phyloP scores from a whole-genome alignment of 2,888 invertebrate genomes.

The Morpho deidamia region DNA sequence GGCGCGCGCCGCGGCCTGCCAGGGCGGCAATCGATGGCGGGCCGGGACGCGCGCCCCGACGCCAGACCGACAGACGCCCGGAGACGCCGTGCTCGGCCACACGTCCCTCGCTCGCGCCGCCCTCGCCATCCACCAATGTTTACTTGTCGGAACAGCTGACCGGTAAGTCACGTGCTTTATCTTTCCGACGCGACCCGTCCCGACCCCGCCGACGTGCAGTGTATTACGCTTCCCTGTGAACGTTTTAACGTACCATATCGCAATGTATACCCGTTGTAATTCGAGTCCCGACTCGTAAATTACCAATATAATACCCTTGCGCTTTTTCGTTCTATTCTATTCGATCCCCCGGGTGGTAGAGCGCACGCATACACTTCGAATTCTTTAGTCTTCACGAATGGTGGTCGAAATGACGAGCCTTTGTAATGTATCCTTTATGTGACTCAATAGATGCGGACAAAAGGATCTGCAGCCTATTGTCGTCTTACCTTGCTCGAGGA shows the following conservation, averaged over 20 bases:
- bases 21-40: slow-evolving; percentile 62
- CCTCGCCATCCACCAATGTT: slow-evolving; percentile 66
- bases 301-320: slow-evolving; percentile 66
- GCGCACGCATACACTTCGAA: slow-evolving; percentile 44
- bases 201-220: slow-evolving; percentile 31
- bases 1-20: slow-evolving; percentile 65
- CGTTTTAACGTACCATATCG: slow-evolving; percentile 41
- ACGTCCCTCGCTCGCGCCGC: slow-evolving; percentile 61
- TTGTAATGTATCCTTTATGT: slow-evolving; percentile 71
- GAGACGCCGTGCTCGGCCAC: slow-evolving; percentile 72
- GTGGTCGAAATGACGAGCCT: slow-evolving; percentile 57
- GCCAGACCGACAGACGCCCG: slow-evolving; percentile 78
- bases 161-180: slow-evolving; percentile 73
- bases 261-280: slow-evolving; percentile 54
- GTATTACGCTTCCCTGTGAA: slow-evolving; percentile 43
- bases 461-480: slow-evolving; percentile 50
- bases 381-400: slow-evolving; percentile 70
- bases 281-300: slow-evolving; percentile 51
- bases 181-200: slow-evolving; percentile 30
- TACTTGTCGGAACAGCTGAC: slow-evolving; percentile 73
- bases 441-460: slow-evolving; percentile 65
- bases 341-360: slow-evolving; percentile 42
- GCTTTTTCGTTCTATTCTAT: slow-evolving; percentile 56
- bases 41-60: slow-evolving; percentile 75
- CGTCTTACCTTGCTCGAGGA: slow-evolving; percentile 42